A percentile compares a stretch with the other conserved stretches of the same genome.
phyloP scores from a whole-genome alignment of 2,113 vertebrate species.

The Colius striatus region DNA sequence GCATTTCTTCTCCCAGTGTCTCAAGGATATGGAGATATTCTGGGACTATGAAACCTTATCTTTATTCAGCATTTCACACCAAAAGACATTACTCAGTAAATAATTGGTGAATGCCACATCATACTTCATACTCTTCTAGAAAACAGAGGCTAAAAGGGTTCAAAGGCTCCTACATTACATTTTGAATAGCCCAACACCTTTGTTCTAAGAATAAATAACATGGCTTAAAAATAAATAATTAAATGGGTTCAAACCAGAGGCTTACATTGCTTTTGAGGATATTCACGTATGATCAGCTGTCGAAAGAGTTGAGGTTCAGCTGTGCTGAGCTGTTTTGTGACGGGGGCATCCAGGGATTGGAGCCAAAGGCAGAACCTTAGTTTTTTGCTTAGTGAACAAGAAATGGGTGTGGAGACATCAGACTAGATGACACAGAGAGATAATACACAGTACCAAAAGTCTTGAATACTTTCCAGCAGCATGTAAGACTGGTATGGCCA shows the following conservation, averaged over 20 bases:
- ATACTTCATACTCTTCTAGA: constrained; percentile 11
- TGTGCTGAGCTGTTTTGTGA: constrained; percentile 35
- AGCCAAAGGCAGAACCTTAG: not conserved
- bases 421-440: not conserved
- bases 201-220: constrained; percentile 50
- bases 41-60: not conserved
- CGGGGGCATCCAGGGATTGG: not conserved
- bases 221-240: constrained; percentile 21
- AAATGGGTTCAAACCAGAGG: not conserved
- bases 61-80: not conserved
- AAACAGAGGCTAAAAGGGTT: constrained; percentile 5
- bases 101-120: not conserved
- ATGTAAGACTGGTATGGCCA: not conserved
- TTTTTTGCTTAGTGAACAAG: not conserved
- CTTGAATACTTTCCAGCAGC: not conserved
- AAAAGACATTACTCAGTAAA: not conserved
- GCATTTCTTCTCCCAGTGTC: not conserved
- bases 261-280: constrained; percentile 7
- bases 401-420: not conserved
- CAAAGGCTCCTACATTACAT: constrained; percentile 7
- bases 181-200: constrained; percentile 14
- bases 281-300: constrained; percentile 49
- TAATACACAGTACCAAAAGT: not conserved
- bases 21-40: not conserved
- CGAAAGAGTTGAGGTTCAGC: constrained; percentile 38